Evolutionary conservation across 2,113 vertebrate genomes (phyloP).

Genomic region (Psammodynastes pulverulentus): DNA sequence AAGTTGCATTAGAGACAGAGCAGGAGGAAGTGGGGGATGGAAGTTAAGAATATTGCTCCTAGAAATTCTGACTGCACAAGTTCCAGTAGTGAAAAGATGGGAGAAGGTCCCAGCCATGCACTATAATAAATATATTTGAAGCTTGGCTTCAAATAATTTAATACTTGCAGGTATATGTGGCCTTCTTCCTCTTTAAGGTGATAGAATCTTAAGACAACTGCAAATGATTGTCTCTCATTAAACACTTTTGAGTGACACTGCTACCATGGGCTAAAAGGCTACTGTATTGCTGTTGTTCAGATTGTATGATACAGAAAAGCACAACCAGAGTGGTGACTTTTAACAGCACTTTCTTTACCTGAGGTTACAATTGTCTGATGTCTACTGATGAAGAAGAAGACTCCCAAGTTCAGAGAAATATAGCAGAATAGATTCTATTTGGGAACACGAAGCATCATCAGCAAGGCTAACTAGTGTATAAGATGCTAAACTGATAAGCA

Average conservation of each 20-base stretch:
- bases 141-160: neutral
- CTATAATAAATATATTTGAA: neutral
- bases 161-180: neutral
- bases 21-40: too few species aligned
- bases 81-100: neutral
- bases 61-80: neutral
- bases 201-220: neutral
- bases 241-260: neutral
- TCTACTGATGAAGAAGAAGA: too few species aligned
- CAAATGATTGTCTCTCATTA: neutral
- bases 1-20: neutral
- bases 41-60: neutral
- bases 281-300: neutral
- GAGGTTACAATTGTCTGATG: neutral
- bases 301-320: neutral
- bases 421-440: neutral
- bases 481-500: neutral
- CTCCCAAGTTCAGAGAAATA: too few species aligned
- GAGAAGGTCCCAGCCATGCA: neutral
- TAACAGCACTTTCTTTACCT: neutral
- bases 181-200: neutral
- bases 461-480: neutral
- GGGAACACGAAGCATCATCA: neutral
- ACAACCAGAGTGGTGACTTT: neutral
- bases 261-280: neutral